Conservation (phyloP, 2,113 vertebrate genomes). For the Lycaon pictus region DNA sequence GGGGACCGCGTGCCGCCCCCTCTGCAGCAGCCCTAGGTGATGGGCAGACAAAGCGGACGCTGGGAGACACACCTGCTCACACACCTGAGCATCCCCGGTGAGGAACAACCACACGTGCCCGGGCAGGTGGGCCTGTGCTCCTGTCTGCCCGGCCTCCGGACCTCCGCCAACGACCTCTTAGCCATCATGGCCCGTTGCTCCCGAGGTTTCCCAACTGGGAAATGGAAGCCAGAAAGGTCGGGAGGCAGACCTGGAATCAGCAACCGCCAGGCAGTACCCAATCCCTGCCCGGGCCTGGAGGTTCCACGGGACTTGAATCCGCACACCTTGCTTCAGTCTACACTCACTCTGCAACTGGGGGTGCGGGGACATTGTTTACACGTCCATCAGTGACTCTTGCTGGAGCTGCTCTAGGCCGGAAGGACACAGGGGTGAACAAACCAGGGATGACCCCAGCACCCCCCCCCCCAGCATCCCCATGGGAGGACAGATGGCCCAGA, state of each 20-base stretch:
- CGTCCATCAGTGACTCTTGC: rapidly evolving
- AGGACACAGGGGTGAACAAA: neutral
- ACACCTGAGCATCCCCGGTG: neutral
- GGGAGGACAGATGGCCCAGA: neutral
- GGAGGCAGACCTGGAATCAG: neutral
- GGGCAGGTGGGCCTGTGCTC: rapidly evolving
- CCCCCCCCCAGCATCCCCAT: neutral
- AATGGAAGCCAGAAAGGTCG: neutral
- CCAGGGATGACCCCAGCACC: neutral
- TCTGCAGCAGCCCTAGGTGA: rapidly evolving
- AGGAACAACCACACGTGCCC: neutral
- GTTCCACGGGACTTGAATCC: neutral
- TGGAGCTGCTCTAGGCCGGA: neutral
- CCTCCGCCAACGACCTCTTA: neutral
- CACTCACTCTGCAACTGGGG: neutral
- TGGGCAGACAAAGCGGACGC: neutral
- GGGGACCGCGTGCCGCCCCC: too few relatives aligned
- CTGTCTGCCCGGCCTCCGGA: neutral
- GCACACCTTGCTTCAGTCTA: neutral
- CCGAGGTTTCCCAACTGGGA: neutral
- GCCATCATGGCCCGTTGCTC: rapidly evolving
- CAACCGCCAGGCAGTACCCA: rapidly evolving
- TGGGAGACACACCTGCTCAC: neutral
- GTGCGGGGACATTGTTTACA: rapidly evolving
- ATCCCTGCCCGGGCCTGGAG: rapidly evolving